Evolutionary conservation across 1,140 invertebrate genomes (phyloP).

Genomic region (Pachyrhynchus sulphureomaculatus): DNA sequence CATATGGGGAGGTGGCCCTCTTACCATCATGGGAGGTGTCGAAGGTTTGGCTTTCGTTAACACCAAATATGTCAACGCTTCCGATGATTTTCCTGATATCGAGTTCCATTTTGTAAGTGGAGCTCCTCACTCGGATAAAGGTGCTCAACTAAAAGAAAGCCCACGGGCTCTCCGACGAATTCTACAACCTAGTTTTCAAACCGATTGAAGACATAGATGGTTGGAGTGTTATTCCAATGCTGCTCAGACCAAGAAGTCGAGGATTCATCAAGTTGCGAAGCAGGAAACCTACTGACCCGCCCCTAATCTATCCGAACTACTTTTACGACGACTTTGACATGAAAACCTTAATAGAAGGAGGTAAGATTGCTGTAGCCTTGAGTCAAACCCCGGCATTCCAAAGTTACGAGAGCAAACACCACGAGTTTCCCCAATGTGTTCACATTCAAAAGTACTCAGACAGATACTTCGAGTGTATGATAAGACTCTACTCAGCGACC

Average conservation of each 20-base stretch:
- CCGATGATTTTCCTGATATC: constrained; percentile 86
- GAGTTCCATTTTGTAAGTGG: constrained; percentile 92
- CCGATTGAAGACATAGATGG: constrained; percentile 76
- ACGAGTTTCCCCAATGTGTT: constrained; percentile 71
- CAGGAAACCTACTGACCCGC: constrained; percentile 85
- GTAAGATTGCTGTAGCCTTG: constrained; percentile 74
- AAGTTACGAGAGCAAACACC: constrained; percentile 67
- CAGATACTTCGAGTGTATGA: constrained; percentile 81
- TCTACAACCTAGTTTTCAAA: constrained; percentile 72
- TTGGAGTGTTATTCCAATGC: constrained; percentile 84
- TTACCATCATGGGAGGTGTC: constrained; percentile 87
- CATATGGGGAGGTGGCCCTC: constrained; percentile 76
- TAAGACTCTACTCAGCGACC: constrained; percentile 75
- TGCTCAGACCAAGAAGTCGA: constrained; percentile 76
- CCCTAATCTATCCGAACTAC: constrained; percentile 91
- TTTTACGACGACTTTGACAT: constrained; percentile 79
- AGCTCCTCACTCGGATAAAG: constrained; percentile 84
- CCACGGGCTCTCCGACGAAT: constrained; percentile 72
- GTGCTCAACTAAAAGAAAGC: constrained; percentile 78
- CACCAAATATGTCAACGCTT: constrained; percentile 82
- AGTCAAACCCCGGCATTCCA: constrained; percentile 72
- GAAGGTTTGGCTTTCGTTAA: constrained; percentile 89
- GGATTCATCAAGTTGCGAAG: constrained; percentile 79
- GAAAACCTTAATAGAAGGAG: constrained; percentile 78
- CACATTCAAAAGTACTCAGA: constrained; percentile 68